phyloP scores from a whole-genome alignment of 1,140 invertebrate species.

The Drosophila cardini region DNA sequence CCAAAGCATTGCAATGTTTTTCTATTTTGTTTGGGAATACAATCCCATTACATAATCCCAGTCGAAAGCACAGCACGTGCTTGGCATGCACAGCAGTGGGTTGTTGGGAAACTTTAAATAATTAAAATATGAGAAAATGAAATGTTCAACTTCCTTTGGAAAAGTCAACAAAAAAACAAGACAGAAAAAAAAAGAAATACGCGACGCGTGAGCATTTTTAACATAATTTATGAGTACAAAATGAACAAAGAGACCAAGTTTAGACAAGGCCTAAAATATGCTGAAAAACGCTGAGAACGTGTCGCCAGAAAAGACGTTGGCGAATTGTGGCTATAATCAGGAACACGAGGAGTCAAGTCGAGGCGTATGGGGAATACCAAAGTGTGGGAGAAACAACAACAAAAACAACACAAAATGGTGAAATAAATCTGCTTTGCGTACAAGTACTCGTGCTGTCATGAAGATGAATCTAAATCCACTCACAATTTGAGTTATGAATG shows the following conservation, averaged over 20 bases:
- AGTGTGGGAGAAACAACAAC: slow-evolving; percentile 1
- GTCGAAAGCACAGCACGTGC: slow-evolving; percentile 14
- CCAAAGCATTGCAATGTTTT: background rate
- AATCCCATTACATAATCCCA: slow-evolving; percentile 19
- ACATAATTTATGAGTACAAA: slow-evolving; percentile 31
- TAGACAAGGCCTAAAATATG: slow-evolving; percentile 18
- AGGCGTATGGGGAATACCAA: slow-evolving; percentile 16
- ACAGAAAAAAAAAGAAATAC: slow-evolving; percentile 5
- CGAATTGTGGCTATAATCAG: slow-evolving; percentile 16
- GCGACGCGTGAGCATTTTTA: slow-evolving; percentile 32
- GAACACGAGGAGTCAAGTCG: background rate
- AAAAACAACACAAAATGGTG: background rate
- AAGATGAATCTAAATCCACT: slow-evolving; percentile 28
- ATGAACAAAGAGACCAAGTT: slow-evolving; percentile 27
- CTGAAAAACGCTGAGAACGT: slow-evolving; percentile 13
- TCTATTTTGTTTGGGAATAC: slow-evolving; percentile 5
- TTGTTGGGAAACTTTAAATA: slow-evolving; percentile 28
- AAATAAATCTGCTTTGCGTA: slow-evolving; percentile 39
- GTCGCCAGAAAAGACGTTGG: background rate
- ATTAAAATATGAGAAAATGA: slow-evolving; percentile 32
- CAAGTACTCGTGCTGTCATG: background rate
- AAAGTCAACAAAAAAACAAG: slow-evolving; percentile 4
- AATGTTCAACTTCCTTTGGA: slow-evolving; percentile 11
- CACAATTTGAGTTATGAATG: slow-evolving; percentile 29
- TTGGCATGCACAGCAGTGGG: slow-evolving; percentile 15